phyloP scores from a whole-genome alignment of 2,888 invertebrate species.

The Deilephila elpenor region DNA sequence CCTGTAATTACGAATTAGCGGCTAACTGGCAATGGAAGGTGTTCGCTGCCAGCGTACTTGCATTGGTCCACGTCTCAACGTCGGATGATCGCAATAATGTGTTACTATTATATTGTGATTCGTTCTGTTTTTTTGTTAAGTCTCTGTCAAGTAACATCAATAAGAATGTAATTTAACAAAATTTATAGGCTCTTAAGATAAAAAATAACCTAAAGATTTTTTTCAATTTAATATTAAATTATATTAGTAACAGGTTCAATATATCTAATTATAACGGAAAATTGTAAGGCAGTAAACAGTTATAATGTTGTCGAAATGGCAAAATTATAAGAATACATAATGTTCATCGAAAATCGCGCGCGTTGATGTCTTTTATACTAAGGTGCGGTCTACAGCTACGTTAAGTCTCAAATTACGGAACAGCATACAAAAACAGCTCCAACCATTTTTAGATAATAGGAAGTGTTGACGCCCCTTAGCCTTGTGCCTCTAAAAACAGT shows the following conservation, averaged over 20 bases:
- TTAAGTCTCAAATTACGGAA: not conserved
- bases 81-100: not conserved
- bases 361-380: slow-evolving; percentile 74
- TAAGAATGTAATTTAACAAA: not conserved
- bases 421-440: not conserved
- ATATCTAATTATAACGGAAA: not conserved
- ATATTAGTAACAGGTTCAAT: not conserved
- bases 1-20: slow-evolving; percentile 70
- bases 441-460: not conserved
- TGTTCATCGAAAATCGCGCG: slow-evolving; percentile 36
- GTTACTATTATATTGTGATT: not conserved
- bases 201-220: not conserved
- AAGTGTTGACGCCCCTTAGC: not conserved
- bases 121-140: not conserved
- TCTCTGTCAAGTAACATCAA: not conserved
- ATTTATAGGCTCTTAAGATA: not conserved
- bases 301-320: not conserved
- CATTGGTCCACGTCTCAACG: not conserved
- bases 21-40: slow-evolving; percentile 45
- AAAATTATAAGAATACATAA: not conserved
- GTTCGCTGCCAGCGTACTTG: not conserved
- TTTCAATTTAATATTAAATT: not conserved
- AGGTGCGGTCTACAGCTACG: not conserved
- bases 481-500: slow-evolving; percentile 6
- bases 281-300: not conserved